A percentile compares a stretch with the other conserved stretches of the same genome.
Conservation (phyloP, 2,888 invertebrate species). For the Caenorhabditis zanzibari region DNA sequence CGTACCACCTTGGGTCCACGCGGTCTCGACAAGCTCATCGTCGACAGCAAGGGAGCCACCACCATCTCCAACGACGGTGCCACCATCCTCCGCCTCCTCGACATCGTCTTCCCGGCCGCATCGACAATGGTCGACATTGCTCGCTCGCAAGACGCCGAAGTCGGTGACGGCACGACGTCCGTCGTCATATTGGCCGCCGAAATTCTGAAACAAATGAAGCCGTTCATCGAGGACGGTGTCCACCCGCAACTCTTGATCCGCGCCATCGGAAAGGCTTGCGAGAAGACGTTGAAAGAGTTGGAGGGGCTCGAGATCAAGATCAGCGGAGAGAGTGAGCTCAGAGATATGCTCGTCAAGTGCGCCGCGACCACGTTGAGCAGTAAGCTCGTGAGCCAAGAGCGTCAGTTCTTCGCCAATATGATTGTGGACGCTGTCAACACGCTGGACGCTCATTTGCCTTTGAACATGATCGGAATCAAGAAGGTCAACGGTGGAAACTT, state of each 20-base stretch:
- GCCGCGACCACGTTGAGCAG: slow-evolving; percentile 97
- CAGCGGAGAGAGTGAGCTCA: slow-evolving; percentile 83
- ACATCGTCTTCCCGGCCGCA: slow-evolving; percentile 98
- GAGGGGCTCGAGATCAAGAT: slow-evolving; percentile 89
- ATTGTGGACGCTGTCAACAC: slow-evolving; percentile 97
- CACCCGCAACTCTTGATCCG: slow-evolving; percentile 95
- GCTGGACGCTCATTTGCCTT: slow-evolving; percentile 91
- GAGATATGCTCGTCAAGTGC: slow-evolving; percentile 88
- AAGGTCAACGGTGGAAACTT: slow-evolving; percentile 87
- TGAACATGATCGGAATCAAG: slow-evolving; percentile 99
- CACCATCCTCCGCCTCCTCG: slow-evolving; percentile 97
- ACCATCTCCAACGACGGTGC: slow-evolving; percentile 99
- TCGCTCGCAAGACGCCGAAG: slow-evolving; percentile 89
- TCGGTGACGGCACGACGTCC: slow-evolving; percentile 96
- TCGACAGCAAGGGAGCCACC: slow-evolving; percentile 90
- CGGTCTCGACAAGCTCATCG: slow-evolving; percentile 99
- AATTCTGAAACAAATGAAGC: slow-evolving; percentile 94
- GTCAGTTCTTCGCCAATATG: slow-evolving; percentile 96
- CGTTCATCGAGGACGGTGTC: slow-evolving; percentile 95
- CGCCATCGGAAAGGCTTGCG: slow-evolving; percentile 91
- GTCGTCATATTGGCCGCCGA: slow-evolving; percentile 97
- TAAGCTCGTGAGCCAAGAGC: slow-evolving; percentile 93
- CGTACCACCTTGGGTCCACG: slow-evolving; percentile 98
- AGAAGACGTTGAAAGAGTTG: slow-evolving; percentile 89
- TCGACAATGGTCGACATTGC: slow-evolving; percentile 98